These are phyloP conservation scores for Magallana angulata DNA, from an alignment of 1,140 invertebrate species.

Conservation along the genomic window DNA sequence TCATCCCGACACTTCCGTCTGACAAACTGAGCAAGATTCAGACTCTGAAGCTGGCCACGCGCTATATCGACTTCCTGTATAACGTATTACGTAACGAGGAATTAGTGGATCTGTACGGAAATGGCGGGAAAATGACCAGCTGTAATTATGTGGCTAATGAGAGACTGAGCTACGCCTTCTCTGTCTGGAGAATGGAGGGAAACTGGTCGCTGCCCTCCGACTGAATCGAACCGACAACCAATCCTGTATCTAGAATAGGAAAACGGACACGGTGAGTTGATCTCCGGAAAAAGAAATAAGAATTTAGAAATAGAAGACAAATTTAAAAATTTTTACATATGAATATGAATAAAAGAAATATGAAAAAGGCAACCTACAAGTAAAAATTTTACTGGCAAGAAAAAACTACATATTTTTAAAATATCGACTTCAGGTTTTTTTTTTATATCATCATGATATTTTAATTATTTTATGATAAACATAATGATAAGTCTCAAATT, in stretches of 20 bases:
- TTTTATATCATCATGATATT: too few species aligned
- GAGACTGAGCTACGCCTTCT: slow-evolving; percentile 95
- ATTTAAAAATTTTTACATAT: too few species aligned
- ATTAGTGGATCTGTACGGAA: slow-evolving; percentile 56
- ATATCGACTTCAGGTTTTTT: too few species aligned
- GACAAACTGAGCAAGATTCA: slow-evolving; percentile 99
- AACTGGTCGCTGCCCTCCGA: slow-evolving; percentile 84
- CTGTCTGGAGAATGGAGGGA: slow-evolving; percentile 97
- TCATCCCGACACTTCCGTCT: slow-evolving; percentile 97
- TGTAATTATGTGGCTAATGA: slow-evolving; percentile 92
- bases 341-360: too few species aligned
- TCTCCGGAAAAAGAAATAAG: background rate
- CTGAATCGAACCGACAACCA: slow-evolving; percentile 49
- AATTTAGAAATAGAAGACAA: too few species aligned
- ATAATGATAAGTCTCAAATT: too few species aligned
- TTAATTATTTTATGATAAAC: too few species aligned
- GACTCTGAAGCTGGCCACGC: slow-evolving; percentile 94
- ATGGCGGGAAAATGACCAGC: slow-evolving; percentile 77
- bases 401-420: too few species aligned
- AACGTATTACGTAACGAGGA: slow-evolving; percentile 84
- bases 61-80: slow-evolving; percentile 88
- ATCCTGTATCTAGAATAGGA: background rate
- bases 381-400: too few species aligned
- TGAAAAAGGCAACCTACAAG: too few species aligned
- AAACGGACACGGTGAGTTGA: background rate